Base-by-base conservation (phyloP, 2,113 vertebrate species). In the Oxyura jamaicensis region DNA sequence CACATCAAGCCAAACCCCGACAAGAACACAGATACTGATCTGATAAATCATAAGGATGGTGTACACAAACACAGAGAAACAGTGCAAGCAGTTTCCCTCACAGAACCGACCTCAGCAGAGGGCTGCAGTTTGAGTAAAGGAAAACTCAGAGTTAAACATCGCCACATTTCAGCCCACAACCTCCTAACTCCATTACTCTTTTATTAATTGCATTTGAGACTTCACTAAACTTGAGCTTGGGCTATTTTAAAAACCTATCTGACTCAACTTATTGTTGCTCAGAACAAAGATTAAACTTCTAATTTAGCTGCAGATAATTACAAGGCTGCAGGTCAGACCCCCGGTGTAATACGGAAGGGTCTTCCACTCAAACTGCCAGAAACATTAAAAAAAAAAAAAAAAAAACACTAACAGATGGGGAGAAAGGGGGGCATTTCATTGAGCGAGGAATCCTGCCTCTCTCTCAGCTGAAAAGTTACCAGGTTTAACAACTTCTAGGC, bases 241-340 rank as follows among this genome's bases (percentile, higher is more conserved):
- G 91, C 94, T 97, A 97, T 96, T 97, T 97, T 97, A 96, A 97
- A 97, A 96, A 94, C 62, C 78, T 92, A 95, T 96, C 90, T 83
- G 89, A 95, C 91, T 97, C 97, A 95, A 94, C 77, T 94, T 92
- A 94, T 83, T 96, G 96, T 96, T 94, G 86, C 91, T 85, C 81
- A 93, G 96, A 96, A 96, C 93, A 94, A 97, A 97, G 97, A 97
- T 95, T 96, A 93, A 95, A 94, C 94, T 97, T 79, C 95, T 96
- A 95, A 97, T 97, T 97, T 96, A 96, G 95, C 95, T 89, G 95
- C 44, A 93, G 97, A 96, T 96, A 97, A 97, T 97, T 96, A 91
- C 67, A 35, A 92, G 53, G 74, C 96, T 96, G 86, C 90, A 91
- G 94, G 96, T 96, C 96, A 96, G 90, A 53, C 93, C 95, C 81